These are phyloP conservation scores for Cuniculus paca DNA, from an alignment of 2,797 vertebrate species.

Conservation along the genomic window DNA sequence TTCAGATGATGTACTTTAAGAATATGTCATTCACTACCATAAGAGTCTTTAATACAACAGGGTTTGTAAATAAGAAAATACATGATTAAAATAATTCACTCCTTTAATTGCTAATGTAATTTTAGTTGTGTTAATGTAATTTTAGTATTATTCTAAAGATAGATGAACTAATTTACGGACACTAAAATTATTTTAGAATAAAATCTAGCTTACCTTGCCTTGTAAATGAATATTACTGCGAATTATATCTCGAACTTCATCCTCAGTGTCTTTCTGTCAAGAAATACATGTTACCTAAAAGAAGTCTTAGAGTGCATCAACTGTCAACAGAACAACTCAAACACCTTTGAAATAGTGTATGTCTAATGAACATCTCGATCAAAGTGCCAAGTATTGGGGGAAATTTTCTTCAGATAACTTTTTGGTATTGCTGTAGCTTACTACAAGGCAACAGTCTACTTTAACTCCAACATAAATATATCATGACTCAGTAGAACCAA, in stretches of 20 bases:
- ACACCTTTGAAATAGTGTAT: neutral
- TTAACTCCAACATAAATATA: neutral
- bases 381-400: neutral
- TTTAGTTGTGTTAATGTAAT: no score
- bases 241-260: conserved; percentile 96
- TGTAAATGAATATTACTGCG: conserved; percentile 96
- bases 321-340: neutral
- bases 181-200: neutral
- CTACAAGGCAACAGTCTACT: neutral
- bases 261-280: conserved; percentile 97
- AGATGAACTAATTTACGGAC: neutral
- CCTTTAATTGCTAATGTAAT: neutral
- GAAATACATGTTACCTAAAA: conserved; percentile 79
- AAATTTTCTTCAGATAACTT: neutral
- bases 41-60: neutral
- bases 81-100: neutral
- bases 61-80: neutral
- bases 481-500: neutral
- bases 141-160: neutral
- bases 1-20: conserved; percentile 3
- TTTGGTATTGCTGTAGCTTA: neutral
- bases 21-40: neutral
- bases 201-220: conserved; percentile 93
- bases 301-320: neutral
- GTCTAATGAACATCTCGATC: neutral